Evolutionary conservation across 2,888 invertebrate genomes (phyloP).

Genomic region (Monoplex corrugatus): DNA sequence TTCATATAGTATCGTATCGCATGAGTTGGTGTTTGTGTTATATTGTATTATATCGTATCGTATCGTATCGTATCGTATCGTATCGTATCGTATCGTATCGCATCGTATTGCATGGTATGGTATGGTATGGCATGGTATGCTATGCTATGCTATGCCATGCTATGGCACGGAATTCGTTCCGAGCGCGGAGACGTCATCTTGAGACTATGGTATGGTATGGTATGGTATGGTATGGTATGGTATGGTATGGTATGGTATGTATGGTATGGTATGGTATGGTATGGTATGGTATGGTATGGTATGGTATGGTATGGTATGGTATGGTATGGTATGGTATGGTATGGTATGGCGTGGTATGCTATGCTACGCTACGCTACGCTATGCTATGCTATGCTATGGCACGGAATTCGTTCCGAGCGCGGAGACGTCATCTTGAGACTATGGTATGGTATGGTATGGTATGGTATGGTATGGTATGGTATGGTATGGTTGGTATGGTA

Average conservation of each 20-base stretch:
- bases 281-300: conserved; percentile 21
- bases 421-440: too few relatives aligned
- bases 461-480: conserved; percentile 11
- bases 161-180: conserved; percentile 7
- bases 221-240: conserved; percentile 3
- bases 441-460: conserved; percentile 18
- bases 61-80: conserved; percentile 31
- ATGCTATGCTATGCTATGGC: background rate
- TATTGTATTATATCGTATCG: conserved; percentile 40
- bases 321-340: conserved; percentile 24
- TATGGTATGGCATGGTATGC: background rate
- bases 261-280: conserved; percentile 18
- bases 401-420: too few relatives aligned
- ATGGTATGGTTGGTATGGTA: conserved; percentile 21
- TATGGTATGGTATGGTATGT: conserved; percentile 6
- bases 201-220: conserved; percentile 25
- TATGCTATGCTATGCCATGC: background rate
- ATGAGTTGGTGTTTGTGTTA: too few relatives aligned
- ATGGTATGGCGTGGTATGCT: conserved; percentile 6
- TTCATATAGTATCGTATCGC: background rate
- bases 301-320: conserved; percentile 8
- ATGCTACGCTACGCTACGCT: background rate
- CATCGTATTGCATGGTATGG: background rate
- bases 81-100: background rate
- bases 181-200: too few relatives aligned